These are phyloP conservation scores for Amphibalanus amphitrite DNA, from an alignment of 1,140 invertebrate genomes.

Conservation along the genomic window DNA sequence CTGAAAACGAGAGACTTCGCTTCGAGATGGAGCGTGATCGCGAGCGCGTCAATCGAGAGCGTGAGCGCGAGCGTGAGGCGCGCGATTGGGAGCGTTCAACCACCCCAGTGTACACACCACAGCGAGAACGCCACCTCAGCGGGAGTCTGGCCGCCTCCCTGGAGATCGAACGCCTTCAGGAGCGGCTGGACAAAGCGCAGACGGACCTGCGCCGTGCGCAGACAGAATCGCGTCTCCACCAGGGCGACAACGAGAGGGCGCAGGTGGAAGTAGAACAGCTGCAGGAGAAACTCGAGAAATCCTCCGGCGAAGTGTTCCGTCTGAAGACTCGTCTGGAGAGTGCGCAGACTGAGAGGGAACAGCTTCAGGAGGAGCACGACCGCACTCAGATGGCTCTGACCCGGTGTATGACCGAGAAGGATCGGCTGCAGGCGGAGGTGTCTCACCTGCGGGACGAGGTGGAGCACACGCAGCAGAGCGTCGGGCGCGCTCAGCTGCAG, in stretches of 20 bases:
- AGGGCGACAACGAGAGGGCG: slow-evolving; percentile 70
- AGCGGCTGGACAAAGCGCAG: slow-evolving; percentile 64
- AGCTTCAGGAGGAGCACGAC: slow-evolving; percentile 71
- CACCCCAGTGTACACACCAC: not conserved
- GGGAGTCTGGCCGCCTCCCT: slow-evolving; percentile 7
- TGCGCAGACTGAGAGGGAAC: slow-evolving; percentile 81
- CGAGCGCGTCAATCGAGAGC: slow-evolving; percentile 21
- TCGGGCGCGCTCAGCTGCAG: slow-evolving; percentile 73
- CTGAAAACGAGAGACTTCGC: slow-evolving; percentile 36
- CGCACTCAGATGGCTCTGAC: slow-evolving; percentile 24
- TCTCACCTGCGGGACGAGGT: slow-evolving; percentile 80
- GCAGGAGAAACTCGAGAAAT: slow-evolving; percentile 82
- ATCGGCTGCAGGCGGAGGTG: slow-evolving; percentile 61
- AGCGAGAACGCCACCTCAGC: not conserved
- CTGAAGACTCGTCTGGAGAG: slow-evolving; percentile 84
- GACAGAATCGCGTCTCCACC: slow-evolving; percentile 45
- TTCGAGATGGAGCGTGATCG: slow-evolving; percentile 59
- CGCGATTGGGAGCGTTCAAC: slow-evolving; percentile 10
- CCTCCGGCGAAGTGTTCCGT: slow-evolving; percentile 82
- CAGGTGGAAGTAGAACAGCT: slow-evolving; percentile 59
- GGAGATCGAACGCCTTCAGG: slow-evolving; percentile 64
- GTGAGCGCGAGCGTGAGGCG: slow-evolving; percentile 2
- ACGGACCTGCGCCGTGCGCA: slow-evolving; percentile 61
- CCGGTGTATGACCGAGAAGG: slow-evolving; percentile 66
- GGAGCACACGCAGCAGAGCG: slow-evolving; percentile 66